A percentile compares a stretch with the other conserved stretches of the same genome.
These are phyloP conservation scores for Myiothlypis chrysogaster DNA, from an alignment of 2,797 vertebrate species.

Conservation along the genomic window DNA sequence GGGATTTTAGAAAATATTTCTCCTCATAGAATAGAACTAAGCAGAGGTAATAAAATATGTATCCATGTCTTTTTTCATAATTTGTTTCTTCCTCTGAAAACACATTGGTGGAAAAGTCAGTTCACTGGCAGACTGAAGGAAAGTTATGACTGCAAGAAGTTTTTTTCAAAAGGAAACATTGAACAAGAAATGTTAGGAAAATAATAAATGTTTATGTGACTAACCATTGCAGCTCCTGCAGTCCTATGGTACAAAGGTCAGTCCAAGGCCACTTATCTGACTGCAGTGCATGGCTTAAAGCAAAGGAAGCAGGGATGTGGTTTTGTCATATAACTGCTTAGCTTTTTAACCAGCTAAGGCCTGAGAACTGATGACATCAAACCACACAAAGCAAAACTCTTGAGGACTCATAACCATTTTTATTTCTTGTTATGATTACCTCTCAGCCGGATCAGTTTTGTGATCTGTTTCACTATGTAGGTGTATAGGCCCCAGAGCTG, in stretches of 20 bases:
- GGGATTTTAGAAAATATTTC: background rate
- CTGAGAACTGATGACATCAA: background rate
- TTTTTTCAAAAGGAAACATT: background rate
- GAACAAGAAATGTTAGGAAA: background rate
- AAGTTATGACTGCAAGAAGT: background rate
- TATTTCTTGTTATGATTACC: accelerated
- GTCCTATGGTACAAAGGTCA: background rate
- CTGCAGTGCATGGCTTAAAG: background rate
- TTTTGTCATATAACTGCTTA: no score
- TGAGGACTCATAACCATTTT: background rate
- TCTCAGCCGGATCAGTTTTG: background rate
- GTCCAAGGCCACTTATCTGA: background rate
- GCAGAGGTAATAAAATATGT: background rate
- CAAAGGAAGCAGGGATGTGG: background rate
- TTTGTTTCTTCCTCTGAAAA: background rate
- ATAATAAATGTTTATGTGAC: background rate
- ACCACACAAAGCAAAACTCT: background rate
- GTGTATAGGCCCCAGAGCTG: background rate
- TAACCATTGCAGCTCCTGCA: background rate
- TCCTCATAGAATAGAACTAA: background rate
- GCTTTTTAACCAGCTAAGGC: background rate
- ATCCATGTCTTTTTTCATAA: background rate
- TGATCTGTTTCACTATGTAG: background rate
- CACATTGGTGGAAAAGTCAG: background rate
- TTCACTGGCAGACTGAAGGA: background rate